Evolutionary conservation across 2,888 invertebrate species (phyloP).

Genomic region (Eudemis profundana): DNA sequence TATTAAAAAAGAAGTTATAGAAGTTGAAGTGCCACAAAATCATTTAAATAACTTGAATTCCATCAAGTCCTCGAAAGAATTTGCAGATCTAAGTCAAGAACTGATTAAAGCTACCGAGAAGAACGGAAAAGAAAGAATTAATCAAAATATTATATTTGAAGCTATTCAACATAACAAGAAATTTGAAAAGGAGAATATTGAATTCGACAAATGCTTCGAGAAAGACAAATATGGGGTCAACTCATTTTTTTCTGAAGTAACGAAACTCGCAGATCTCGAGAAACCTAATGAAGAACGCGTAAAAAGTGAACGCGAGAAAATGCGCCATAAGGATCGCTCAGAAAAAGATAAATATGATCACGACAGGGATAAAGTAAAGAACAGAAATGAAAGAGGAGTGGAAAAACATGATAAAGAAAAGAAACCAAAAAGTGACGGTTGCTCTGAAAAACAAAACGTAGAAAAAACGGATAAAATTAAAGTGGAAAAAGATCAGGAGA

Average conservation of each 20-base stretch:
- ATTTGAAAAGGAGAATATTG: conserved; percentile 77
- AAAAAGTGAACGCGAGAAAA: conserved; percentile 75
- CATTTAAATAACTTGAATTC: conserved; percentile 62
- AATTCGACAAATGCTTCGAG: conserved; percentile 71
- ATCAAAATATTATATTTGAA: conserved; percentile 55
- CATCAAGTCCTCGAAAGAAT: conserved; percentile 61
- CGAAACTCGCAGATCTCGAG: conserved; percentile 64
- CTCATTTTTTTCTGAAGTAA: conserved; percentile 56
- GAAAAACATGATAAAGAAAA: conserved; percentile 73
- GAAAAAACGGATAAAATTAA: conserved; percentile 62
- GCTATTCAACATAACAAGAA: conserved; percentile 60
- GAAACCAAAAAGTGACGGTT: conserved; percentile 60
- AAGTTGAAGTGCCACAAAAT: conserved; percentile 61
- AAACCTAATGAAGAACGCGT: conserved; percentile 71
- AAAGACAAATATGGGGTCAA: conserved; percentile 67
- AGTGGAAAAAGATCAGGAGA: conserved; percentile 65
- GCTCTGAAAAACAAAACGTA: conserved; percentile 55
- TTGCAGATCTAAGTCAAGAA: conserved; percentile 56
- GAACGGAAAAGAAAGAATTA: conserved; percentile 64
- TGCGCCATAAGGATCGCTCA: conserved; percentile 64
- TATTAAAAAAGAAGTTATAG: conserved; percentile 63
- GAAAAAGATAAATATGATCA: conserved; percentile 66
- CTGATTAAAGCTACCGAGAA: conserved; percentile 59
- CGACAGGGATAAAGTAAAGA: conserved; percentile 49
- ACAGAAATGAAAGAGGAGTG: conserved; percentile 48